These are phyloP conservation scores for Triplophysa rosa DNA, from an alignment of 2,113 vertebrate species.

Conservation along the genomic window DNA sequence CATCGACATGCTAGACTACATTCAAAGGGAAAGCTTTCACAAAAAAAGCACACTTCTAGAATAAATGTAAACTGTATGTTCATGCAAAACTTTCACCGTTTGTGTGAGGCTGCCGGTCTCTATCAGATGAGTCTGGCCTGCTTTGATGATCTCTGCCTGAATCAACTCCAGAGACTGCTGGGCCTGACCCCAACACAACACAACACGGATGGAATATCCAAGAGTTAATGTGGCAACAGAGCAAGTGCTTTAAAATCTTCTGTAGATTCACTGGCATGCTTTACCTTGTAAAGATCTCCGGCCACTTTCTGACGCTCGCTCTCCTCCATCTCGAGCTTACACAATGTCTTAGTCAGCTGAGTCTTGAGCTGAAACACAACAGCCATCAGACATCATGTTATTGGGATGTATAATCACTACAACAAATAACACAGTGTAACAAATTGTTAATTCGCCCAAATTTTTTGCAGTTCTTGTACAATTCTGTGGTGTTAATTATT, in stretches of 20 bases:
- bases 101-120: slow-evolving; percentile 87
- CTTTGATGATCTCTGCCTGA: slow-evolving; percentile 86
- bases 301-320: slow-evolving; percentile 87
- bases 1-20: not conserved
- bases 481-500: no score
- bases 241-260: not conserved
- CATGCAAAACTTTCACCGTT: slow-evolving; percentile 69
- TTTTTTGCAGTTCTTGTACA: no score
- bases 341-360: slow-evolving; percentile 84
- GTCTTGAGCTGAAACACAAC: slow-evolving; percentile 85
- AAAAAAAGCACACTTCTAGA: no score
- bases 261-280: not conserved
- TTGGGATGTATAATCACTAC: not conserved
- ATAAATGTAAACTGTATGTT: no score
- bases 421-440: no score
- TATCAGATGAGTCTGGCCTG: slow-evolving; percentile 81
- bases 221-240: not conserved
- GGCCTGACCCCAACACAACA: slow-evolving; percentile 72
- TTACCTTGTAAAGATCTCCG: slow-evolving; percentile 89
- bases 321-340: slow-evolving; percentile 86
- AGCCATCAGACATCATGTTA: not conserved
- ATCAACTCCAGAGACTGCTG: slow-evolving; percentile 92
- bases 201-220: not conserved
- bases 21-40: not conserved
- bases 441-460: no score